Evolutionary conservation across 2,797 vertebrate species (phyloP), one percentile per base, ranked within the genome.

Genomic region (Pipistrellus nathusii): DNA sequence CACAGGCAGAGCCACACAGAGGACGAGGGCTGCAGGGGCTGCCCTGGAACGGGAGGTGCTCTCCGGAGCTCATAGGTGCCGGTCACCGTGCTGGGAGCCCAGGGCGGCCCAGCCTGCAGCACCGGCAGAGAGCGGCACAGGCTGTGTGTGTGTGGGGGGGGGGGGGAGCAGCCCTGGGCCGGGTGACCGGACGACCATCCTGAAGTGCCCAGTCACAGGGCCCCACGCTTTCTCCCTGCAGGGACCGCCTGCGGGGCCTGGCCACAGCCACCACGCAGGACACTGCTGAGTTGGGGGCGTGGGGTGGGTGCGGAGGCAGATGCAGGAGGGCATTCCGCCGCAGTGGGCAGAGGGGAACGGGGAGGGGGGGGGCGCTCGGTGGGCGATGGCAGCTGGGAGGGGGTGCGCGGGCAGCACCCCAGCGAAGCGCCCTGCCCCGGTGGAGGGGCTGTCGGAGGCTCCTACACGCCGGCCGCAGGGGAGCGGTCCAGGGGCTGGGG

Each of bases 61-160:
- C 32, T 44, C 55, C 15, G 6, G 5, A 8, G 73, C 55, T 5
- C 11, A 3, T 0, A 3, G 30, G 71, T 4, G 9, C 27, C 25
- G 11, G 21, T 35, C 71, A 8, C 55, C 8, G 9, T 55, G 62
- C 72, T 21, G 46, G 46, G 32, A 38, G 20, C 32, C 3, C 59
- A 8, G 9, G 9, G 85, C 3, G 0, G 27, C 66, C 27, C 25
- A 2, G 32, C 23, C 25, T 1, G n/a, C 55, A 13, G 12, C 46
- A 2, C 3, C 2, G 0, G 77, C 0, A 4, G 77, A 66, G 23
- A 46, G 25, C 2, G 1, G 9, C 6, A 14, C 53, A 53, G 30
- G 35, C 35, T 41, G 38, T 41, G 38, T 41, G 38, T 41, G 38
- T 41, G 38, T 41, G 38, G 38, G 6, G 38, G 6, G 38, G 38